Percentiles rank a stretch among this genome's conserved stretches.
These are phyloP conservation scores for Mareca penelope DNA, from an alignment of 2,797 vertebrate species.

Conservation along the genomic window DNA sequence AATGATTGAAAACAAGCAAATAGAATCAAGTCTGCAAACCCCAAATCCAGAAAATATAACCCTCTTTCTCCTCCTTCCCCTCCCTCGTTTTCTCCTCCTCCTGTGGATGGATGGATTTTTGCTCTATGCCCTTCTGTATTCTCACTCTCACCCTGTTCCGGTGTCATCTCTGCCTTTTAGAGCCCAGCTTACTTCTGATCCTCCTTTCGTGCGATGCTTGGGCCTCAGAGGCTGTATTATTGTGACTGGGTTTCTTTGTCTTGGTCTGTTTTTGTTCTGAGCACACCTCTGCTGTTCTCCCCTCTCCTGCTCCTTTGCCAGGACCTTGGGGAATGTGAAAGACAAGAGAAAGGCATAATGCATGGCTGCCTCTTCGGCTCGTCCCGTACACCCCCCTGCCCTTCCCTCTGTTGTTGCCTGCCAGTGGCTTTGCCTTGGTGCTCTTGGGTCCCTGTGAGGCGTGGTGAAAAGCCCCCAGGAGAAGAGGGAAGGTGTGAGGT, in stretches of 20 bases:
- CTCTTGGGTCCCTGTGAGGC: background rate
- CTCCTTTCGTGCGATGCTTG: conserved; percentile 71
- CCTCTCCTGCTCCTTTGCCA: conserved; percentile 6
- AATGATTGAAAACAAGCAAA: conserved; percentile 31
- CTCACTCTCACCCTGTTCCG: conserved; percentile 78
- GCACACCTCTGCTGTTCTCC: conserved; percentile 44
- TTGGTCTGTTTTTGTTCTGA: conserved; percentile 33
- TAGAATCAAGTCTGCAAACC: conserved; percentile 38
- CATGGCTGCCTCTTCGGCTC: conserved; percentile 59
- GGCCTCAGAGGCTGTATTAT: conserved; percentile 38
- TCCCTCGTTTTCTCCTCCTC: conserved; percentile 62
- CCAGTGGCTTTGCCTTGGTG: conserved; percentile 41
- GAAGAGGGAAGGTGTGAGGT: background rate
- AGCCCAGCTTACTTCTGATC: conserved; percentile 67
- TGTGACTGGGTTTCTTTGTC: conserved; percentile 45
- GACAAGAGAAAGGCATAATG: conserved; percentile 57
- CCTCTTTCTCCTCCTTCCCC: conserved; percentile 48
- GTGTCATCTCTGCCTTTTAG: conserved; percentile 79
- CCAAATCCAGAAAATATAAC: conserved; percentile 59
- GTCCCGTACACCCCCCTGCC: background rate
- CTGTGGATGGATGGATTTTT: conserved; percentile 54
- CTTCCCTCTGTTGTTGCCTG: conserved; percentile 12
- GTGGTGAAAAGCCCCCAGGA: background rate
- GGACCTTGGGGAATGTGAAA: conserved; percentile 45
- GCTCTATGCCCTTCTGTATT: conserved; percentile 75